Base-by-base conservation (phyloP, 2,888 invertebrate species). In the Drosophila falleni region DNA sequence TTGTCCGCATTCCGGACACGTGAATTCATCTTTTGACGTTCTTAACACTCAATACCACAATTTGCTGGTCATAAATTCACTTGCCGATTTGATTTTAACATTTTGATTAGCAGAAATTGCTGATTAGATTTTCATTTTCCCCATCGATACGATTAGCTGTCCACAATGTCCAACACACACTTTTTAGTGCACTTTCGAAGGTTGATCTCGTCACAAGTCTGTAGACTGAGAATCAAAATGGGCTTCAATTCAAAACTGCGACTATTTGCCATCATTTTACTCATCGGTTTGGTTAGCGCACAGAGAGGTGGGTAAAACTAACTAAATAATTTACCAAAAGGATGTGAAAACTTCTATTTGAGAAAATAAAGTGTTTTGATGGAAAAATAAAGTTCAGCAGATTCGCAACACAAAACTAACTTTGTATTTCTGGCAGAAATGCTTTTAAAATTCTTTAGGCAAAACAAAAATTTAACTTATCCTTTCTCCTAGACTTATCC, bases 71-170 rank as follows among this genome's bases (percentile, higher is more conserved):
- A 64, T 75, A 79, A 79, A 74, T 44, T 41, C 31, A 35, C 67
- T 56, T 76, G 51, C 16, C 59, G 54, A 72, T 65, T 72, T 81
- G 79, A 79, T 85, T 85, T 73, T 74, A 16, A 26, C 31, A 46
- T 59, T 44, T 51, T 59, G 89, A 89, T 85, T 81, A 81, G 35
- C 16, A 35, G 31, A 16, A 67, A 65, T 46, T 46, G 42, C 72
- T 70, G 85, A 85, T 85, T 79, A 85, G 88, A 89, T 87, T 79
- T 66, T 47, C 50, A 13, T 15, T 26, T 19, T 26, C 5, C 42
- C 15, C 11, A 8, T 46, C 4, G 54, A 4, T 3, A 8, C 33
- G 78, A 76, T 72, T 62, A 62, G 54, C 39, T 41, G 2, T 8
- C 16, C 53, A 31, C 16, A 46, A 10, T 54, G 61, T 4, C 42